Base-by-base conservation (phyloP, 2,888 invertebrate genomes). In the Andricus curvator region DNA sequence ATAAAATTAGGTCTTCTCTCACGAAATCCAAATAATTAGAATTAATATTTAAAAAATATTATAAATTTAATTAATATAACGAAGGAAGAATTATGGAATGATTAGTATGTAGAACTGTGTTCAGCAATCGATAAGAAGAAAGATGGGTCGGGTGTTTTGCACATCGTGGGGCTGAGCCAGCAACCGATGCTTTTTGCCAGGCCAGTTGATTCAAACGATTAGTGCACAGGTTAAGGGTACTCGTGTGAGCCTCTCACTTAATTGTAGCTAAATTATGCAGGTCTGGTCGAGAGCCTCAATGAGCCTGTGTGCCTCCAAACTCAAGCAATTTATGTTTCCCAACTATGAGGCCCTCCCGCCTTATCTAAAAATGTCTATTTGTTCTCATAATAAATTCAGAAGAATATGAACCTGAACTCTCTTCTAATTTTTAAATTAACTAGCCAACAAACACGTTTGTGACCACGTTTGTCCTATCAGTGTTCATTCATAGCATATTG, bases 181-280 rank as follows among this genome's bases (percentile, higher is more conserved):
- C 74, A 74, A 29, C 33, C 33, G 22, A 33, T 37, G 56, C 56
- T 74, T 74, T 74, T 67, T 67, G 56, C 41, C 67, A 22, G 44
- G 37, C 68, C 74, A 74, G 74, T 79, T 79, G 78, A 80, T 77
- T 82, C 83, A 81, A 87, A 84, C 87, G 87, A 89, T 88, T 85
- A 86, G 85, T 89, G 84, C 79, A 77, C 78, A 74, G 78, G 86
- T 82, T 84, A 84, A 85, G 84, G 78, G 83, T 82, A 80, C 82
- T 86, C 84, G 81, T 85, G 82, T 83, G 86, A 87, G 85, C 84
- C 85, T 83, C 83, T 85, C 80, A 82, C 85, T 85, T 87, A 87
- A 87, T 86, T 85, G 78, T 84, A 82, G 83, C 85, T 84, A 86
- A 86, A 87, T 87, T 89, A 89, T 89, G 88, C 87, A 83, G 84